A percentile compares a stretch with the other conserved stretches of the same genome.
These are phyloP conservation scores for Sarcoramphus papa DNA, from an alignment of 2,797 vertebrate species.

Conservation along the genomic window DNA sequence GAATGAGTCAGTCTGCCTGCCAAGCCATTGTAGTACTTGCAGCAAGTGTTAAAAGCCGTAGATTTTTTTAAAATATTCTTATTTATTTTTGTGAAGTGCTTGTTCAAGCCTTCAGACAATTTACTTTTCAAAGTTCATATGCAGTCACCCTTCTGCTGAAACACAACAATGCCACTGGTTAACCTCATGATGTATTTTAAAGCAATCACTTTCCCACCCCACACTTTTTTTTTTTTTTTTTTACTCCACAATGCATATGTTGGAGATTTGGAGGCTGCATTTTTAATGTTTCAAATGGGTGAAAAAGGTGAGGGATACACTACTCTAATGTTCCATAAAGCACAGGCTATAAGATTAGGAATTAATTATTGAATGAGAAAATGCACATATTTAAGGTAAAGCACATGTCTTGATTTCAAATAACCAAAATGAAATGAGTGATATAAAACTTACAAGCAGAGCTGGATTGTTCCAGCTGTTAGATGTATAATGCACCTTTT, in stretches of 20 bases:
- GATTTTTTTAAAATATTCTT: background rate
- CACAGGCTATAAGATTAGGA: background rate
- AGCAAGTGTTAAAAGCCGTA: background rate
- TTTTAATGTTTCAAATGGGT: background rate
- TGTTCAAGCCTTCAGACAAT: background rate
- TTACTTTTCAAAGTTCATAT: background rate
- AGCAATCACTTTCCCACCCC: background rate
- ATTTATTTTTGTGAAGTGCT: background rate
- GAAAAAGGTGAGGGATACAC: background rate
- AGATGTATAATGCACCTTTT: background rate
- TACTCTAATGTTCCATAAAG: background rate
- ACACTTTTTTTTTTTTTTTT: background rate
- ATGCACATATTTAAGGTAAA: background rate
- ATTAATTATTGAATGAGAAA: background rate
- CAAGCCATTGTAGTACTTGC: background rate
- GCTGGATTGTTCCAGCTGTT: background rate
- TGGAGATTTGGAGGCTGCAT: background rate
- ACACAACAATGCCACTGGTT: background rate
- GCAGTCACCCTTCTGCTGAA: background rate
- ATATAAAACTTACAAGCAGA: background rate
- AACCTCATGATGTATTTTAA: background rate
- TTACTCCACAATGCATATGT: fast-evolving
- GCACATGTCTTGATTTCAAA: background rate
- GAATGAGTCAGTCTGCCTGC: background rate
- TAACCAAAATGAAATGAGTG: background rate